Percentiles rank a stretch among this genome's conserved stretches.
Evolutionary conservation across 2,113 vertebrate genomes (phyloP).

Genomic region (Phoxinus phoxinus): DNA sequence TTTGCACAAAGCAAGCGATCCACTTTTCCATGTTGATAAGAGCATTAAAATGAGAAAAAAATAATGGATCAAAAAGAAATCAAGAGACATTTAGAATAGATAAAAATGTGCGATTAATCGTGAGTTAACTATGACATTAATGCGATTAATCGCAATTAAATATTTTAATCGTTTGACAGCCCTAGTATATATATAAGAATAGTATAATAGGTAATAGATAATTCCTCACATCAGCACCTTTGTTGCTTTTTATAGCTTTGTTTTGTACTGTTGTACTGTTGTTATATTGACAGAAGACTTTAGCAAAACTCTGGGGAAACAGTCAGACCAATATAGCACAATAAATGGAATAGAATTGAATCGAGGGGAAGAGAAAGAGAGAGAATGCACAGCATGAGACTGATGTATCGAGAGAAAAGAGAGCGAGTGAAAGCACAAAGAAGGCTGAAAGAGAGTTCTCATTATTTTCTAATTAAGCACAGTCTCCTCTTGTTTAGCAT

Average conservation of each 20-base stretch:
- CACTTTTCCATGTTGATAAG: too few relatives aligned
- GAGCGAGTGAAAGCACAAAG: constrained; percentile 14
- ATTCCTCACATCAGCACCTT: neutral
- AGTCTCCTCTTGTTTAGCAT: constrained; percentile 44
- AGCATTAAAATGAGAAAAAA: too few relatives aligned
- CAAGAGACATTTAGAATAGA: too few relatives aligned
- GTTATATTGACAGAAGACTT: neutral
- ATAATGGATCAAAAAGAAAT: too few relatives aligned
- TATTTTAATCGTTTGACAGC: too few relatives aligned
- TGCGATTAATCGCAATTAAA: too few relatives aligned
- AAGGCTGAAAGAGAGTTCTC: constrained; percentile 44
- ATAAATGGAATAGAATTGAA: neutral
- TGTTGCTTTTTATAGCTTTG: constrained; percentile 23
- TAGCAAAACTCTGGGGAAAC: constrained; percentile 18
- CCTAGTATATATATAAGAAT: too few relatives aligned
- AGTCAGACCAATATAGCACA: neutral
- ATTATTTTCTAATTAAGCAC: constrained; percentile 58
- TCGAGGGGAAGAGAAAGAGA: neutral
- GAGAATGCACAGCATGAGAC: constrained; percentile 15
- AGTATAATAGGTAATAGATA: too few relatives aligned
- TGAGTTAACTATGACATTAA: too few relatives aligned
- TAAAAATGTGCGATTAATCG: too few relatives aligned
- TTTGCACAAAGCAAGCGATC: too few relatives aligned
- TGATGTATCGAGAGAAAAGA: constrained; percentile 12
- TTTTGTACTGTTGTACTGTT: constrained; percentile 2